Conservation (phyloP, 2,888 invertebrate genomes). For the Caenorhabditis plicata region DNA sequence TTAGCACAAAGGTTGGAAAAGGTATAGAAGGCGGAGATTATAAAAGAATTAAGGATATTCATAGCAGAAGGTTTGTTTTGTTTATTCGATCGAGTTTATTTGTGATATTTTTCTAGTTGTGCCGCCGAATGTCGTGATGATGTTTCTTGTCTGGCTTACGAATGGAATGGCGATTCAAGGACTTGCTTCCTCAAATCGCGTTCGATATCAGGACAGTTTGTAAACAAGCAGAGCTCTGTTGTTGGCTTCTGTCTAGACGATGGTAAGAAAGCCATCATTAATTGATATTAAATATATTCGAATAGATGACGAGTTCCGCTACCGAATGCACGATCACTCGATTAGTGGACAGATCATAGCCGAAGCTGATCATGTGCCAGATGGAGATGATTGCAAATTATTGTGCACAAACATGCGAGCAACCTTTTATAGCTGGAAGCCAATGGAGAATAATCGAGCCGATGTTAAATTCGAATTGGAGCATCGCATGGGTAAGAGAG, state of each 20-base stretch:
- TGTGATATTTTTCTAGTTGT: conserved; percentile 20
- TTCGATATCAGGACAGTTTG: conserved; percentile 25
- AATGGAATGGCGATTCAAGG: conserved; percentile 24
- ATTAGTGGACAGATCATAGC: conserved; percentile 27
- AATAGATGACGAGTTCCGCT: conserved; percentile 37
- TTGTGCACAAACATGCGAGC: conserved; percentile 13
- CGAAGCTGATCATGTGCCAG: conserved; percentile 22
- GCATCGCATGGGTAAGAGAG: conserved; percentile 7
- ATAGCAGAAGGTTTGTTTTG: conserved; percentile 12
- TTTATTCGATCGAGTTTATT: background rate
- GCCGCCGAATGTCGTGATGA: conserved; percentile 37
- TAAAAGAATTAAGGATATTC: conserved; percentile 25
- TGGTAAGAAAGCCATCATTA: conserved; percentile 31
- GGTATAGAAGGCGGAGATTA: conserved; percentile 39
- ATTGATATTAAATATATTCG: conserved; percentile 24
- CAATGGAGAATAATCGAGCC: conserved; percentile 3
- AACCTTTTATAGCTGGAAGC: conserved; percentile 24
- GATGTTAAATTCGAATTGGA: conserved; percentile 12
- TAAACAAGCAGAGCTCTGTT: conserved; percentile 23
- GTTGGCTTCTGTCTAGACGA: conserved; percentile 41
- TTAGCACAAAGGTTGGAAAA: conserved; percentile 36
- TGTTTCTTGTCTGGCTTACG: conserved; percentile 39
- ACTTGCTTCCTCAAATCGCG: conserved; percentile 37
- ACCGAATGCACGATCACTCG: conserved; percentile 37
- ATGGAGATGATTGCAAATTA: conserved; percentile 31